Conservation (phyloP, 2,113 vertebrate species). For the Anarrhichthys ocellatus region DNA sequence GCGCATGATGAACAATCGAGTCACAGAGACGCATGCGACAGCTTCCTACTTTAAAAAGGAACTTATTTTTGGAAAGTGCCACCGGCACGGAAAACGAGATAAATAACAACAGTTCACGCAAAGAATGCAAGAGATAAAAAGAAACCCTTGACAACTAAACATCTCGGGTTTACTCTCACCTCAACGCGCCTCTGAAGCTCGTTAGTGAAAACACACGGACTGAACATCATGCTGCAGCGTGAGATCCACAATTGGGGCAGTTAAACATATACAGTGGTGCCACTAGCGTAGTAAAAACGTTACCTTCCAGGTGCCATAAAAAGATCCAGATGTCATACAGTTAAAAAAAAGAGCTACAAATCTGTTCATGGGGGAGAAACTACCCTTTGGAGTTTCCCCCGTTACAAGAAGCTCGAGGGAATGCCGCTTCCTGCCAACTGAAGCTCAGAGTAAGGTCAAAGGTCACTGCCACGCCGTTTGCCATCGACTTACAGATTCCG, state of each 20-base stretch:
- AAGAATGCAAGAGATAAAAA: constrained; percentile 36
- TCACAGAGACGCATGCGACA: constrained; percentile 56
- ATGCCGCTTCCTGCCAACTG: background rate
- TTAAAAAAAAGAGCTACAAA: background rate
- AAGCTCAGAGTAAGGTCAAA: constrained; percentile 14
- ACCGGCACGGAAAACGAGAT: constrained; percentile 61
- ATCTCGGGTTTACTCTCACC: constrained; percentile 33
- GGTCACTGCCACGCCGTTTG: background rate
- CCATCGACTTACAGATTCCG: constrained; percentile 77
- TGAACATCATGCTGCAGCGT: constrained; percentile 6
- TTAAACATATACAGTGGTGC: constrained; percentile 14
- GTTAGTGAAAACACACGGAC: constrained; percentile 24
- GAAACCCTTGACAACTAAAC: constrained; percentile 21
- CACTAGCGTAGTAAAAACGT: constrained; percentile 10
- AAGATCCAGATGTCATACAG: background rate
- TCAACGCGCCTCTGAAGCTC: constrained; percentile 1
- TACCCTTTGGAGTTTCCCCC: background rate
- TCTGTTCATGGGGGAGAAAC: background rate
- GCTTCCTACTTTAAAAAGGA: constrained; percentile 63
- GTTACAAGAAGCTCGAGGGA: background rate
- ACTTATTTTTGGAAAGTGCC: constrained; percentile 69
- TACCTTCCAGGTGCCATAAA: background rate
- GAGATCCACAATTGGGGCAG: constrained; percentile 1
- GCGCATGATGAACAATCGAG: constrained; percentile 58
- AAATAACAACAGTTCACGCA: constrained; percentile 49